Conservation (phyloP, 2,113 vertebrate species). For the Pluvianellus socialis region DNA sequence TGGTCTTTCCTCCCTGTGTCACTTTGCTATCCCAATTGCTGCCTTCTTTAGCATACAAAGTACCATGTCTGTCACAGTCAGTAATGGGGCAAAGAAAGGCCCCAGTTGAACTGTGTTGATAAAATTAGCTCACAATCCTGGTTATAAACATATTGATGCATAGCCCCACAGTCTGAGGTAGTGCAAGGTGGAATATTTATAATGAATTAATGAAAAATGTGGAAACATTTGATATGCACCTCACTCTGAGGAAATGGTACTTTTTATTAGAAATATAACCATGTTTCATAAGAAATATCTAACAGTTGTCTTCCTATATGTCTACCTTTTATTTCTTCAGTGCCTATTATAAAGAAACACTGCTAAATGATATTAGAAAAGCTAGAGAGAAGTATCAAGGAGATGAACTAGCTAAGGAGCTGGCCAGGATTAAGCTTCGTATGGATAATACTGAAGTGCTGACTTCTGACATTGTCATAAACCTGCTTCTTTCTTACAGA, state of each 20-base stretch:
- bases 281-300: not conserved
- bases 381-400: constrained; percentile 93
- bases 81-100: not conserved
- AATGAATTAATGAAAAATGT: not conserved
- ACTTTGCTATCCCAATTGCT: not conserved
- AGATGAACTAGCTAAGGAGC: constrained; percentile 89
- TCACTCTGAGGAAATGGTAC: not conserved
- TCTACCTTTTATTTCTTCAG: constrained; percentile 67
- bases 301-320: not conserved
- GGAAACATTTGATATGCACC: not conserved
- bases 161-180: not conserved
- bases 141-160: not conserved
- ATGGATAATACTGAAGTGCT: constrained; percentile 92
- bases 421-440: constrained; percentile 90
- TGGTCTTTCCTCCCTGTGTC: not conserved
- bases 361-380: constrained; percentile 92
- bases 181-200: not conserved
- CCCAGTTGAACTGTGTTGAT: not conserved
- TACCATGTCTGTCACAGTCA: not conserved
- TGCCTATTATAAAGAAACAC: constrained; percentile 87
- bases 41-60: not conserved
- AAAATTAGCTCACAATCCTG: not conserved
- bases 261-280: not conserved
- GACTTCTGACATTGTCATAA: constrained; percentile 93
- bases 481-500: constrained; percentile 93